phyloP scores from a whole-genome alignment of 2,797 vertebrate genomes.

The Taenioides sp. region DNA sequence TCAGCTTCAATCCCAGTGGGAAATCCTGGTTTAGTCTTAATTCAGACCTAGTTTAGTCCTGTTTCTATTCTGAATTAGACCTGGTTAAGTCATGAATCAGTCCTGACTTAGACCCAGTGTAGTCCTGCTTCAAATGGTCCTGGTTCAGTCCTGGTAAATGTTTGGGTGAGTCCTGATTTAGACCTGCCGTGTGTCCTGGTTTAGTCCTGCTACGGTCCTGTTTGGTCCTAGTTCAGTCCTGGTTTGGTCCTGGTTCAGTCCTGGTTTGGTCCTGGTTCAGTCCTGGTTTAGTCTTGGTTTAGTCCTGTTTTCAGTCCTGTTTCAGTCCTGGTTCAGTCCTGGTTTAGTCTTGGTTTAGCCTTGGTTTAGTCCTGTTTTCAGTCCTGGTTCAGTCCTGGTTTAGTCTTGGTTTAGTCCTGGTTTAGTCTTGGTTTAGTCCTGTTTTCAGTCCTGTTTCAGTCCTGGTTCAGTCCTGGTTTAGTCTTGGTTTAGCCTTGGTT shows the following conservation, averaged over 20 bases:
- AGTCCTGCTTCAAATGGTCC: background rate
- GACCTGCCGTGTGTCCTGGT: background rate
- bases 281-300: background rate
- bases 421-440: background rate
- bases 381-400: too few species aligned
- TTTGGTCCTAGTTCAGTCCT: background rate
- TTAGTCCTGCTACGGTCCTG: background rate
- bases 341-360: background rate
- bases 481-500: background rate
- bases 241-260: too few species aligned
- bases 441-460: background rate
- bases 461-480: background rate
- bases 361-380: background rate
- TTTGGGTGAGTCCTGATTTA: too few species aligned
- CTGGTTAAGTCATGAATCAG: background rate
- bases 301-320: background rate
- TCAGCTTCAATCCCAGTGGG: too few species aligned
- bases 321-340: background rate
- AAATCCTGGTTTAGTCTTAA: background rate
- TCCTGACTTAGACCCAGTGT: background rate
- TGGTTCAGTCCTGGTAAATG: background rate
- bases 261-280: background rate
- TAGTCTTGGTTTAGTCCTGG: background rate
- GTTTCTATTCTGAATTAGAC: background rate
- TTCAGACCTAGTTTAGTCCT: background rate